These are phyloP conservation scores for Podilymbus podiceps DNA, from an alignment of 2,113 vertebrate species.

Conservation along the genomic window DNA sequence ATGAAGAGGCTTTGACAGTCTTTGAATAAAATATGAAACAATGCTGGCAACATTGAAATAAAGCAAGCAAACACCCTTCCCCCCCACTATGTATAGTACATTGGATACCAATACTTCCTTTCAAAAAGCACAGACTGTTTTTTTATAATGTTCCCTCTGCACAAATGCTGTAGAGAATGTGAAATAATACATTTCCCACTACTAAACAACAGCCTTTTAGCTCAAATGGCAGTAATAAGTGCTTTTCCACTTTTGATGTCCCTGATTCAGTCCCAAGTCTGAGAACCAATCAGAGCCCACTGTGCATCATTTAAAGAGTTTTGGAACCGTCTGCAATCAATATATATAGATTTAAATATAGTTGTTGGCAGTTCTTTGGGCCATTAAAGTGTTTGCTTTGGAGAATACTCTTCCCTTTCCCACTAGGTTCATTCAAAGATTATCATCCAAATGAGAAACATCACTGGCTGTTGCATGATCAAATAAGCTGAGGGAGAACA, in stretches of 20 bases:
- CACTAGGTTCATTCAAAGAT: not conserved
- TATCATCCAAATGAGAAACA: not conserved
- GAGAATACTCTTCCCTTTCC: not conserved
- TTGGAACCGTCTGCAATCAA: not conserved
- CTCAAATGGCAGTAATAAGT: not conserved
- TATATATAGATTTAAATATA: not conserved
- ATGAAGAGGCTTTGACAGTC: not conserved
- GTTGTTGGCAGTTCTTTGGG: not conserved
- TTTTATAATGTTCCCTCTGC: not conserved
- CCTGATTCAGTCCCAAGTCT: not conserved
- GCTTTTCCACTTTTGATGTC: not conserved
- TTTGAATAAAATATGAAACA: not conserved
- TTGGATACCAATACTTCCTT: not conserved
- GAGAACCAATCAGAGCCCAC: not conserved
- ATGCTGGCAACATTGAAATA: not conserved
- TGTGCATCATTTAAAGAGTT: not conserved
- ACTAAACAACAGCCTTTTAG: not conserved
- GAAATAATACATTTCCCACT: not conserved
- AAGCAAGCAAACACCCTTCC: not conserved
- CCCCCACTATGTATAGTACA: too few relatives aligned
- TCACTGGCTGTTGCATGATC: not conserved
- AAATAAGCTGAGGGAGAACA: not conserved
- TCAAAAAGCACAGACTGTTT: not conserved
- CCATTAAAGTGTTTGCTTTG: not conserved
- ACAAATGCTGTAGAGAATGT: not conserved